phyloP scores from a whole-genome alignment of 2,888 invertebrate genomes.

The Trachelus tabidus region DNA sequence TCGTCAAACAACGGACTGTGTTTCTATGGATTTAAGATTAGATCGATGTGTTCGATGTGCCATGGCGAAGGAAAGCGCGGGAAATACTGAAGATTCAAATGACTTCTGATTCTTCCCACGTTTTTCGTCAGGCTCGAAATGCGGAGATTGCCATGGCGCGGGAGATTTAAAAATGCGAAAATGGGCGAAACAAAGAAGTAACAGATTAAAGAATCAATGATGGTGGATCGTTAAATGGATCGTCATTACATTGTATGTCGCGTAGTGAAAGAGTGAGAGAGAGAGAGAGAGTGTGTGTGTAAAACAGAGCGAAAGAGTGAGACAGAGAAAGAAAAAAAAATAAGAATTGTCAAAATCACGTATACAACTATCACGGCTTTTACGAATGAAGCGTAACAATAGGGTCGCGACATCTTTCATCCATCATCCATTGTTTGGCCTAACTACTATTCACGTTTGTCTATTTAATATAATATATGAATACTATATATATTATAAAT shows the following conservation, averaged over 20 bases:
- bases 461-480: slow-evolving; percentile 29
- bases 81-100: not conserved
- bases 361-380: not conserved
- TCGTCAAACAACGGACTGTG: not conserved
- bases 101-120: not conserved
- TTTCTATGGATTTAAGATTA: too few species aligned
- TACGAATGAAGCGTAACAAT: not conserved
- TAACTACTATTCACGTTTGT: slow-evolving; percentile 37
- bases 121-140: not conserved
- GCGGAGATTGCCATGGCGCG: not conserved
- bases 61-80: not conserved
- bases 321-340: too few species aligned
- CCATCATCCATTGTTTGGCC: slow-evolving; percentile 33
- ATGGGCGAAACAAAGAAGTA: not conserved
- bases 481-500: slow-evolving; percentile 14
- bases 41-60: not conserved
- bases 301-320: too few species aligned
- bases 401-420: not conserved
- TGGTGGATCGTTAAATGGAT: not conserved
- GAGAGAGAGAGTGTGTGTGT: too few species aligned
- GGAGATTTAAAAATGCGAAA: not conserved
- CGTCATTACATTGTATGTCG: not conserved
- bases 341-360: not conserved
- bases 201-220: not conserved
- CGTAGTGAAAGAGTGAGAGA: not conserved